A percentile compares a stretch with the other conserved stretches of the same genome.
phyloP scores from a whole-genome alignment of 2,797 vertebrate genomes.

The Phylloscopus collybita region DNA sequence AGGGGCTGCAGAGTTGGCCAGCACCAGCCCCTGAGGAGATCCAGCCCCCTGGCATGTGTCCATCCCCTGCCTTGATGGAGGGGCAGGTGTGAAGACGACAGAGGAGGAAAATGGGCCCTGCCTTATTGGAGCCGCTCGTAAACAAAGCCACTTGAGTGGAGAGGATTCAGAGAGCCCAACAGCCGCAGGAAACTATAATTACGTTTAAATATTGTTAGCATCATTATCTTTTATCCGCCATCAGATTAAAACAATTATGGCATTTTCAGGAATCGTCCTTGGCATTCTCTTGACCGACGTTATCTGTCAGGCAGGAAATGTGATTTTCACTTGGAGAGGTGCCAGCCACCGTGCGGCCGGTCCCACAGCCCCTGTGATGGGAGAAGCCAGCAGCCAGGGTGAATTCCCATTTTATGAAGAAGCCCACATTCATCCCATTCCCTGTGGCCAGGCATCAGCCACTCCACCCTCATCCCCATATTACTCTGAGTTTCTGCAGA shows the following conservation, averaged over 20 bases:
- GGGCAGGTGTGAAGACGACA: constrained; percentile 47
- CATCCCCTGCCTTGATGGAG: neutral
- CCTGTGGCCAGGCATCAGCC: neutral
- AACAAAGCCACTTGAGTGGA: constrained; percentile 73
- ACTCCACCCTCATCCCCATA: neutral
- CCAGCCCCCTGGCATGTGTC: neutral
- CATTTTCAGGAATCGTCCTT: constrained; percentile 71
- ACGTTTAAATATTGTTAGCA: constrained; percentile 73
- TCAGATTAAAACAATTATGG: constrained; percentile 76
- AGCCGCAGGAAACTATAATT: constrained; percentile 74
- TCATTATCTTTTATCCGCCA: constrained; percentile 72
- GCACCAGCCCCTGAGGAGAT: rapidly evolving
- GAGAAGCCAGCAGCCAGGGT: neutral
- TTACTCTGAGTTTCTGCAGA: neutral
- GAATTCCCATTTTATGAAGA: neutral
- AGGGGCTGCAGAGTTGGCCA: neutral
- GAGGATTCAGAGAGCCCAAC: constrained; percentile 66
- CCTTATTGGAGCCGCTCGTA: constrained; percentile 14
- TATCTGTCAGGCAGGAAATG: constrained; percentile 73
- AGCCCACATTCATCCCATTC: neutral
- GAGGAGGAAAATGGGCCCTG: constrained; percentile 9
- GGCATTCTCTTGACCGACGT: constrained; percentile 68
- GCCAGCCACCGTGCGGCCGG: neutral
- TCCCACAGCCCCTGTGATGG: neutral
- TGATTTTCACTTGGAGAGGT: constrained; percentile 58